Conservation (phyloP, 2,797 vertebrate genomes). For the Rhadinocentrus ornatus region DNA sequence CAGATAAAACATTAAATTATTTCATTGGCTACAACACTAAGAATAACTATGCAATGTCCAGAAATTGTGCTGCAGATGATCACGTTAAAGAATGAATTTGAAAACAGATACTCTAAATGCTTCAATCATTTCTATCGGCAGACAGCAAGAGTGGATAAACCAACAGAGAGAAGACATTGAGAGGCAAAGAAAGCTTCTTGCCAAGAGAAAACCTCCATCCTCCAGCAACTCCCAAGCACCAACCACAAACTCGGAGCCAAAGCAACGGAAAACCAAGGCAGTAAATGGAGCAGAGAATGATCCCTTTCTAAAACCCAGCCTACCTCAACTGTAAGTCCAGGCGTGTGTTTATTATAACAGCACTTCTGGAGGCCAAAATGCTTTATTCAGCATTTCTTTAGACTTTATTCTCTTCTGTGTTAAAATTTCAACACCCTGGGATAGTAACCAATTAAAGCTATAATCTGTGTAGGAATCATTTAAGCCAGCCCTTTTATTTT, state of each 20-base stretch:
- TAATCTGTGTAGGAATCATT: not conserved
- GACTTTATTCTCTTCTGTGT: conserved; percentile 1
- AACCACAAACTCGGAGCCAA: conserved; percentile 95
- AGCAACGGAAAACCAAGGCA: conserved; percentile 98
- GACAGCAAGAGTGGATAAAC: conserved; percentile 97
- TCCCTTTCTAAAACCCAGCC: conserved; percentile 97
- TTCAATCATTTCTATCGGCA: conserved; percentile 54
- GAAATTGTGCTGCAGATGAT: not conserved
- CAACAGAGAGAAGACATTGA: conserved; percentile 99
- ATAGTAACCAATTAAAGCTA: conserved; percentile 1
- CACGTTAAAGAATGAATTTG: not conserved
- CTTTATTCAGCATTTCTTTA: not conserved
- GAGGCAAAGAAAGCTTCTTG: conserved; percentile 96
- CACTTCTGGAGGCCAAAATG: not conserved
- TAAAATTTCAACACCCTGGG: conserved; percentile 4
- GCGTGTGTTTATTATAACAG: not conserved
- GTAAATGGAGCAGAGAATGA: conserved; percentile 97
- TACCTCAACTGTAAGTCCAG: conserved; percentile 93
- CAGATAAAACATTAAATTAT: not conserved
- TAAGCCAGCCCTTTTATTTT: not conserved
- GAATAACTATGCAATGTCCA: not conserved
- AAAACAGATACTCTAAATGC: not conserved
- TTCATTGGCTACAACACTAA: not conserved
- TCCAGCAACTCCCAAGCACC: conserved; percentile 94
- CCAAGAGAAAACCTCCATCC: conserved; percentile 95